Percentiles rank a stretch among this genome's conserved stretches.
phyloP scores from a whole-genome alignment of 2,797 vertebrate species.

The Oceanodroma leucorhoa region DNA sequence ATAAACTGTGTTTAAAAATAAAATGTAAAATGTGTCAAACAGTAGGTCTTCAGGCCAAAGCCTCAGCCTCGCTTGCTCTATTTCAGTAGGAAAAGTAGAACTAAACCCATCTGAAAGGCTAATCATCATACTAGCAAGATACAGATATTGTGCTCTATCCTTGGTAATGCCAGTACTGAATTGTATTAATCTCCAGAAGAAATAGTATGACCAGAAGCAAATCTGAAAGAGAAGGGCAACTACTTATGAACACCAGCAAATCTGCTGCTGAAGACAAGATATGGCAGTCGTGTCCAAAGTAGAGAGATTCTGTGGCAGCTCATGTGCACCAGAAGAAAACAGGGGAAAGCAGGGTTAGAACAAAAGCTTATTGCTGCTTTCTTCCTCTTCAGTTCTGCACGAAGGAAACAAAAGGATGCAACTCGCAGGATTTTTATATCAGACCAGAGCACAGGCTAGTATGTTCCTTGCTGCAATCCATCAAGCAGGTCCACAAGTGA shows the following conservation, averaged over 20 bases:
- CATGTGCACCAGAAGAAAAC: neutral
- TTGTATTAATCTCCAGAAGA: neutral
- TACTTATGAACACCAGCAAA: neutral
- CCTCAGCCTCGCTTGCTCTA: neutral
- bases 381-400: neutral
- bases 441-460: neutral
- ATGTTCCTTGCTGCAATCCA: neutral
- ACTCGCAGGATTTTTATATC: neutral
- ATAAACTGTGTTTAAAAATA: neutral
- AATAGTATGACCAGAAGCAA: neutral
- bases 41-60: neutral
- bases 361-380: neutral
- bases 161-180: neutral
- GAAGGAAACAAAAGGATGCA: neutral
- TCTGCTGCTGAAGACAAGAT: neutral
- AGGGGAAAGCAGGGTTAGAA: neutral
- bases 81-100: neutral
- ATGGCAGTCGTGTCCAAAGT: neutral
- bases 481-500: neutral
- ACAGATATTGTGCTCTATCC: accelerated
- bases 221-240: neutral
- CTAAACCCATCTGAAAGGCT: neutral
- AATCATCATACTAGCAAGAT: neutral
- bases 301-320: neutral
- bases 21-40: neutral